Conservation (phyloP, 2,797 vertebrate species). For the Acridotheres tristis region DNA sequence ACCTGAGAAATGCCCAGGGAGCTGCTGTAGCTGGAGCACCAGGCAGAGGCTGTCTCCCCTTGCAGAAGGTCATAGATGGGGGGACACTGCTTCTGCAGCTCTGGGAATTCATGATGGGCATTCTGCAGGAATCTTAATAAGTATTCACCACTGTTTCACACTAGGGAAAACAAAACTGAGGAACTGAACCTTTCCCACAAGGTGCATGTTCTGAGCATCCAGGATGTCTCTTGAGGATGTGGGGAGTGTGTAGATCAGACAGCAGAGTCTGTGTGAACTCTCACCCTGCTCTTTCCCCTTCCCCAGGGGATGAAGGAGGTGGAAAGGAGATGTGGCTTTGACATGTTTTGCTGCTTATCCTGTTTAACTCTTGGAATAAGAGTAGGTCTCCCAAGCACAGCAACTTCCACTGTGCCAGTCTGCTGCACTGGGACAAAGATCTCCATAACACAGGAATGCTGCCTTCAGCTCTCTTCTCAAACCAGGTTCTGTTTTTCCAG, state of each 20-base stretch:
- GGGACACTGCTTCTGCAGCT: neutral
- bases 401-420: conserved; percentile 8
- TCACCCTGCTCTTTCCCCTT: neutral
- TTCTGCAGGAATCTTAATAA: neutral
- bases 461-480: conserved; percentile 26
- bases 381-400: neutral
- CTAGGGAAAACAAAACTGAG: neutral
- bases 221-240: neutral
- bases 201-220: neutral
- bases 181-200: neutral
- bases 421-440: neutral
- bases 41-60: neutral
- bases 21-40: neutral
- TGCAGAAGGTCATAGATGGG: neutral
- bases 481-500: conserved; percentile 72
- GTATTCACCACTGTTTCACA: neutral
- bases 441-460: neutral
- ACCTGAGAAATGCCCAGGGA: neutral
- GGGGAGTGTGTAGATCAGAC: neutral
- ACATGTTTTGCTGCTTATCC: conserved; percentile 22
- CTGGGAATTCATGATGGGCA: neutral
- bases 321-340: neutral
- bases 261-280: neutral
- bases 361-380: conserved; percentile 38
- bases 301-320: neutral